Evolutionary conservation across 2,888 invertebrate genomes (phyloP).

Genomic region (Drosophila anomalata): DNA sequence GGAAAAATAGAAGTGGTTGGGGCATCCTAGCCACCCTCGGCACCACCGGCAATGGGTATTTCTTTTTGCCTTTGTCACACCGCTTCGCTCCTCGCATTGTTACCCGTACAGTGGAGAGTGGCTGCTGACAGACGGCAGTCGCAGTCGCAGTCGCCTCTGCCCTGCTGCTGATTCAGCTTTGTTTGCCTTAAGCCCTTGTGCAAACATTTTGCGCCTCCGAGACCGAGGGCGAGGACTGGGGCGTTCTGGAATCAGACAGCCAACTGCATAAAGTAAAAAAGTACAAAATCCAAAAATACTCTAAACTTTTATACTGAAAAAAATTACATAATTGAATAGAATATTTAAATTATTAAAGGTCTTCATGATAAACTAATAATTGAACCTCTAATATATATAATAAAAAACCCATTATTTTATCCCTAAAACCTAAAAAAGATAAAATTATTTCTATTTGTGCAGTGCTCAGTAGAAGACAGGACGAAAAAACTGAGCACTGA

Average conservation of each 20-base stretch:
- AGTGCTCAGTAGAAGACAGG: conserved; percentile 2
- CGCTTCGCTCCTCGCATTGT: conserved; percentile 19
- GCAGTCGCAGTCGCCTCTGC: conserved; percentile 34
- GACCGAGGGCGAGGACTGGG: conserved; percentile 37
- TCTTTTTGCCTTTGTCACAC: conserved; percentile 36
- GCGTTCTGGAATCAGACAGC: conserved; percentile 34
- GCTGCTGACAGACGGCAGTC: conserved; percentile 55
- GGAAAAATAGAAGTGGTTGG: conserved; percentile 20
- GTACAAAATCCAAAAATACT: conserved; percentile 50
- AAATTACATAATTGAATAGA: neutral
- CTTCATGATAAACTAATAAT: too few species aligned
- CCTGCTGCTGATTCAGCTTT: conserved; percentile 80
- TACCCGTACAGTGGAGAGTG: conserved; percentile 60
- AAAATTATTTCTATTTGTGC: conserved; percentile 4
- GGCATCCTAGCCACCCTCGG: conserved; percentile 12
- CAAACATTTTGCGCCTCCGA: conserved; percentile 77
- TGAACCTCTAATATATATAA: too few species aligned
- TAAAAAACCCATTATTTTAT: too few species aligned
- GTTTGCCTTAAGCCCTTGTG: conserved; percentile 81
- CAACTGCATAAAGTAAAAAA: conserved; percentile 60
- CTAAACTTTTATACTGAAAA: conserved; percentile 45
- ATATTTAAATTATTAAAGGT: neutral
- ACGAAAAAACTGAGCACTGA: conserved; percentile 43
- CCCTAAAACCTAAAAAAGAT: neutral
- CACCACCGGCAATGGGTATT: conserved; percentile 59